These are phyloP conservation scores for Iguana delicatissima DNA, from an alignment of 2,797 vertebrate species.

Conservation along the genomic window DNA sequence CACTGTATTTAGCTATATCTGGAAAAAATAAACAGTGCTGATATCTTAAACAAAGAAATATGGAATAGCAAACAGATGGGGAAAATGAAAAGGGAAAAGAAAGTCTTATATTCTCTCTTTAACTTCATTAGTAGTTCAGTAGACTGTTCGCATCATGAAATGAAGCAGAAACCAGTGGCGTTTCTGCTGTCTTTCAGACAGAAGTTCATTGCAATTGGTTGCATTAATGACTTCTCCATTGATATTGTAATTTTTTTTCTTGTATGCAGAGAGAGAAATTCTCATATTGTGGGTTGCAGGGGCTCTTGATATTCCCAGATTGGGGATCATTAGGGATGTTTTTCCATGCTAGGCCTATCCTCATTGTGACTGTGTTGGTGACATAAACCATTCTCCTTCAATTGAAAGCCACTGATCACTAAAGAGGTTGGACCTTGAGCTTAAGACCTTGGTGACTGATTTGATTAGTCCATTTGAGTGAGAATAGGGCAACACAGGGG, in stretches of 20 bases:
- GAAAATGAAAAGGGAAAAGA: conserved; percentile 37
- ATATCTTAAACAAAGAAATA: conserved; percentile 57
- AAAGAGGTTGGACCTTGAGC: conserved; percentile 80
- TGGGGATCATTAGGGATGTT: conserved; percentile 73
- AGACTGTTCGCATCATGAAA: conserved; percentile 59
- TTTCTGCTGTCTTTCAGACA: conserved; percentile 56
- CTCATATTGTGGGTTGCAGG: conserved; percentile 62
- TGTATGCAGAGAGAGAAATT: conserved; percentile 54
- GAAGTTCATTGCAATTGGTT: conserved; percentile 51
- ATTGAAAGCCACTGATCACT: conserved; percentile 75
- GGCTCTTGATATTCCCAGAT: conserved; percentile 64
- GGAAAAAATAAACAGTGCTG: conserved; percentile 62
- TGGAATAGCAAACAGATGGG: conserved; percentile 38
- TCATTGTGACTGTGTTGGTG: conserved; percentile 76
- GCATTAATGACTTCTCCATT: conserved; percentile 58
- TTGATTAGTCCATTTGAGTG: conserved; percentile 90
- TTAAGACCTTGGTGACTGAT: conserved; percentile 85
- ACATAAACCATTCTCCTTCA: conserved; percentile 78
- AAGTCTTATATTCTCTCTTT: conserved; percentile 38
- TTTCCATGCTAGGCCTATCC: conserved; percentile 64
- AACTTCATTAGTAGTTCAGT: conserved; percentile 38
- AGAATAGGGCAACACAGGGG: conserved; percentile 87
- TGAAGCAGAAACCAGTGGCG: conserved; percentile 58
- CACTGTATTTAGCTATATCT: conserved; percentile 60
- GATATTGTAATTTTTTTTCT: conserved; percentile 72